Evolutionary conservation across 1,140 invertebrate species (phyloP).

Genomic region (Vollenhovia emeryi): DNA sequence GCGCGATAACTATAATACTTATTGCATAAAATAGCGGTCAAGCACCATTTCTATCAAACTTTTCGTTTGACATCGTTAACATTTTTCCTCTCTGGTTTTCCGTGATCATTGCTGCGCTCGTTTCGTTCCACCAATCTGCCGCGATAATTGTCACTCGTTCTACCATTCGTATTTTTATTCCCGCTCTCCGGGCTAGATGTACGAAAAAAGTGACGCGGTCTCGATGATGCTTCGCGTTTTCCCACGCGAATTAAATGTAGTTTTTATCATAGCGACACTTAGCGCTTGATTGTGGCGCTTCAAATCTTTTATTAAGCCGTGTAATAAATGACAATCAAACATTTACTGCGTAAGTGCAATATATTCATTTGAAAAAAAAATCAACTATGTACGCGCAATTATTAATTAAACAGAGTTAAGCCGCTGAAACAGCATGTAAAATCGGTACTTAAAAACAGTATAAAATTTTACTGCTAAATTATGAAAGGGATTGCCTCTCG

Average conservation of each 20-base stretch:
- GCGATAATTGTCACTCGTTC: conserved; percentile 56
- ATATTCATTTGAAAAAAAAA: background rate
- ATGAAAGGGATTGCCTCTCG: background rate
- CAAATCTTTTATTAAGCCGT: background rate
- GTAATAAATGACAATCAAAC: background rate
- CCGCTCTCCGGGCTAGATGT: background rate
- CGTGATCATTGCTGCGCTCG: conserved; percentile 3
- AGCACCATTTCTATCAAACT: conserved; percentile 35
- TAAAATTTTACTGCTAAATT: conserved; percentile 11
- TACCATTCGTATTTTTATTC: conserved; percentile 36
- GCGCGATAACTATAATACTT: conserved; percentile 29
- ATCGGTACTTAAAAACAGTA: background rate
- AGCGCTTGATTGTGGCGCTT: background rate
- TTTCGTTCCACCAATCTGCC: conserved; percentile 26
- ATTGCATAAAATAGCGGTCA: conserved; percentile 10
- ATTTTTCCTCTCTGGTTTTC: conserved; percentile 21
- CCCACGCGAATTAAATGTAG: background rate
- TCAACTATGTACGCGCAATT: background rate
- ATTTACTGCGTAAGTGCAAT: background rate
- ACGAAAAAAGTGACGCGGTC: conserved; percentile 3
- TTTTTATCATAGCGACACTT: conserved; percentile 18
- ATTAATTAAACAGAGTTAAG: background rate
- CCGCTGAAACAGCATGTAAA: background rate
- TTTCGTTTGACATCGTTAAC: conserved; percentile 47
- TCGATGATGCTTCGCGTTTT: conserved; percentile 33